Percentiles rank a stretch among this genome's conserved stretches.
phyloP scores from a whole-genome alignment of 2,797 vertebrate genomes.

The Typhlichthys eigenmanni region DNA sequence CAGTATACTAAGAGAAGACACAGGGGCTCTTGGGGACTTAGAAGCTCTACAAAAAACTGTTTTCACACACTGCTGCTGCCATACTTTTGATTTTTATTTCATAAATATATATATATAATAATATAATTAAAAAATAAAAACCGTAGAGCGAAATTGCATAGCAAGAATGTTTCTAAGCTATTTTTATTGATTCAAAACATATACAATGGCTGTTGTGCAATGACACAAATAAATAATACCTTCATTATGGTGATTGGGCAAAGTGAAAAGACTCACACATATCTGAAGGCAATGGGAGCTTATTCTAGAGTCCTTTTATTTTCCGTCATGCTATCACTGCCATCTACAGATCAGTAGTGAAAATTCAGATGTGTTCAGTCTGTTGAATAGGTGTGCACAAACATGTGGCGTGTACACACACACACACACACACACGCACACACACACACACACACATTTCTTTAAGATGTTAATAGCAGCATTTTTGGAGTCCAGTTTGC shows the following conservation, averaged over 20 bases:
- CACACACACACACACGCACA: not conserved
- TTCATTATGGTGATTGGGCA: not conserved
- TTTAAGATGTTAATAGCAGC: not conserved
- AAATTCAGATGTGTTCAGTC: constrained; percentile 62
- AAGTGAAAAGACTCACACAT: constrained; percentile 18
- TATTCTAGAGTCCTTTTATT: constrained; percentile 42
- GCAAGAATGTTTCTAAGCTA: too few species aligned
- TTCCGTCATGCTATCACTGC: constrained; percentile 76
- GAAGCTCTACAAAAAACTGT: constrained; percentile 41
- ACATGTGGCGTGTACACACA: not conserved
- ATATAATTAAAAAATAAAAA: constrained; percentile 24
- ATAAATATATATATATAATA: too few species aligned
- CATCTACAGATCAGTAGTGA: constrained; percentile 78
- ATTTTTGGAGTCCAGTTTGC: not conserved
- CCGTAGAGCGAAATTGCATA: not conserved
- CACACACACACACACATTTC: not conserved
- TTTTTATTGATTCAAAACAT: not conserved
- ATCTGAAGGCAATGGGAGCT: constrained; percentile 34
- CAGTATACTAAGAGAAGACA: constrained; percentile 64
- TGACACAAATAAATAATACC: constrained; percentile 1
- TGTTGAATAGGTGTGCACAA: not conserved
- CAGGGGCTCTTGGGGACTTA: constrained; percentile 59
- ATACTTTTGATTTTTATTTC: constrained; percentile 21
- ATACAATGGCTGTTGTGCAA: constrained; percentile 11
- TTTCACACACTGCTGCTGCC: constrained; percentile 57